Percentiles rank a stretch among this genome's conserved stretches.
phyloP scores from a whole-genome alignment of 2,113 vertebrate genomes.

The Pyrgilauda ruficollis region DNA sequence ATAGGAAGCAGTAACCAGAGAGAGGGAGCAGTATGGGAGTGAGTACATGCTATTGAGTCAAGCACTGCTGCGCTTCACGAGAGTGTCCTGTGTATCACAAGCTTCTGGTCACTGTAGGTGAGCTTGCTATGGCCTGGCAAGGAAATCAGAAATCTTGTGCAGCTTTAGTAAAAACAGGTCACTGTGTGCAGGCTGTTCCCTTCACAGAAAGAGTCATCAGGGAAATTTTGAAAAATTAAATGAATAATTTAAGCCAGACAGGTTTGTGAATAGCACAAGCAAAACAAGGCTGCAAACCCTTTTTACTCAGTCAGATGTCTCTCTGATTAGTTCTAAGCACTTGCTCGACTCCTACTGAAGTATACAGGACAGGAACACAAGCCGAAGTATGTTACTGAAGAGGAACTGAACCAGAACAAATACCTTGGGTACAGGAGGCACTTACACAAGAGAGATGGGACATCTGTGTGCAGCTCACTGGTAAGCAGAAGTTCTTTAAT shows the following conservation, averaged over 20 bases:
- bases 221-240: neutral
- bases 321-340: neutral
- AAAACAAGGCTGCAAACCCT: neutral
- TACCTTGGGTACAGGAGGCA: neutral
- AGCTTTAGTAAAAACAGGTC: neutral
- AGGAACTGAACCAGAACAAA: neutral
- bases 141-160: neutral
- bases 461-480: neutral
- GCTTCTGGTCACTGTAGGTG: neutral
- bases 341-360: neutral
- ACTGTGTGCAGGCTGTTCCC: neutral
- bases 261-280: neutral
- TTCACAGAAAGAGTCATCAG: neutral
- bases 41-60: neutral
- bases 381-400: neutral
- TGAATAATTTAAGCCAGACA: neutral
- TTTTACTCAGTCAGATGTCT: neutral
- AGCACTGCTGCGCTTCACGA: neutral
- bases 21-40: neutral
- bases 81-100: neutral
- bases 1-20: neutral
- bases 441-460: neutral
- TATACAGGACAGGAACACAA: neutral
- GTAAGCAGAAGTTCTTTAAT: neutral
- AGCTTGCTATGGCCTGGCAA: neutral